Conservation (phyloP, 2,888 invertebrate species). For the Allacma fusca region DNA sequence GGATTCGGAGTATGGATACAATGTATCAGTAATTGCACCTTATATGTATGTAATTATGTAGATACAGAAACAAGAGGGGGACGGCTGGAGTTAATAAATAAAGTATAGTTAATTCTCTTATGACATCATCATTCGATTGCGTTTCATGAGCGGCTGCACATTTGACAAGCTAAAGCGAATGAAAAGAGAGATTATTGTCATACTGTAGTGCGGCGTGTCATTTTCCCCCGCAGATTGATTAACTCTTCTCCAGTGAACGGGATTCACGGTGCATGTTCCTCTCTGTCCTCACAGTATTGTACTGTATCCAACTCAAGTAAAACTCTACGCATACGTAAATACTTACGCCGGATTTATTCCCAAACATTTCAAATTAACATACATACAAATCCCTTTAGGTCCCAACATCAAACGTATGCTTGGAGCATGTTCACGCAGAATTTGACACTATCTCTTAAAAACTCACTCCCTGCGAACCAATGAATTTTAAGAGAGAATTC, state of each 20-base stretch:
- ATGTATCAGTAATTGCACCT: slow-evolving; percentile 17
- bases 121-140: slow-evolving; percentile 42
- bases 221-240: slow-evolving; percentile 43
- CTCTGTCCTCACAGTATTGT: no score
- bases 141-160: slow-evolving; percentile 38
- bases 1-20: not conserved
- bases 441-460: no score
- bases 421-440: no score
- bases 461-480: no score
- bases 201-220: slow-evolving; percentile 33
- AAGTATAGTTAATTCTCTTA: slow-evolving; percentile 28
- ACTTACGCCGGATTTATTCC: not conserved
- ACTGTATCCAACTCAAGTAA: not conserved
- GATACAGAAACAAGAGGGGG: slow-evolving; percentile 10
- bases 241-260: slow-evolving; percentile 32
- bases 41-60: not conserved
- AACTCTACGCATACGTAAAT: not conserved
- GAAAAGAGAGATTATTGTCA: slow-evolving; percentile 36
- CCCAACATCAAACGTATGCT: no score
- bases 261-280: not conserved
- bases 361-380: no score
- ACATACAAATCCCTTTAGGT: no score
- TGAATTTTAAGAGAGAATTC: no score
- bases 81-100: slow-evolving; percentile 19
- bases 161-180: slow-evolving; percentile 39